Percentiles rank a stretch among this genome's conserved stretches.
Conservation (phyloP, 1,140 invertebrate genomes). For the Hyles euphorbiae region DNA sequence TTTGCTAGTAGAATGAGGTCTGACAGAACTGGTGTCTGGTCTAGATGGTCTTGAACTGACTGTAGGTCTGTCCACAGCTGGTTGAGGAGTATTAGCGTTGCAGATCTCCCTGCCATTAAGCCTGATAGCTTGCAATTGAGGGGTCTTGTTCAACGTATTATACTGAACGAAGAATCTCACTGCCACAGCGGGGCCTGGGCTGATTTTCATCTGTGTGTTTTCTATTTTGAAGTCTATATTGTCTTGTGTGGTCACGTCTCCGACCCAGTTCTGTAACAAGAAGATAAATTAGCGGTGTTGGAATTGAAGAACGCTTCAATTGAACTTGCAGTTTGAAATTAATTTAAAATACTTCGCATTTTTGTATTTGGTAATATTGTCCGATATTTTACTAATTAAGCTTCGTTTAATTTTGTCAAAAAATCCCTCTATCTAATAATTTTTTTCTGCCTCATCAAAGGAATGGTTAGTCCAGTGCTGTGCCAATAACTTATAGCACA, state of each 20-base stretch:
- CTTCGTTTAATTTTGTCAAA: no score
- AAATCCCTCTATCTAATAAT: no score
- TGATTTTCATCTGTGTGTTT: constrained; percentile 64
- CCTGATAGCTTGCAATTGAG: constrained; percentile 48
- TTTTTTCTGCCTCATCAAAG: no score
- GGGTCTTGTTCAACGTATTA: constrained; percentile 48
- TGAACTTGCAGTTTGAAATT: no score
- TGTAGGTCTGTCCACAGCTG: constrained; percentile 32
- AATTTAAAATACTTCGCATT: no score
- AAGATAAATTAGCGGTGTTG: no score
- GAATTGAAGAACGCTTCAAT: no score
- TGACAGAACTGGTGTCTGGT: neutral
- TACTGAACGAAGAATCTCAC: constrained; percentile 65
- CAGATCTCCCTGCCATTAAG: constrained; percentile 65
- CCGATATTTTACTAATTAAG: no score
- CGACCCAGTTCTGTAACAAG: constrained; percentile 60
- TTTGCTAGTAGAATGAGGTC: neutral
- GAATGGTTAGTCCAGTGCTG: no score
- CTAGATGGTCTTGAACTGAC: neutral
- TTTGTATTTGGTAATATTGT: no score
- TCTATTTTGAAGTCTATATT: constrained; percentile 67
- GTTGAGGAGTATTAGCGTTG: constrained; percentile 49
- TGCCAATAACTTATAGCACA: no score
- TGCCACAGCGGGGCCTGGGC: constrained; percentile 54
- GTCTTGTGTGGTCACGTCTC: constrained; percentile 59